Conservation (phyloP, 2,888 invertebrate species). For the Andrena chrysosceles region DNA sequence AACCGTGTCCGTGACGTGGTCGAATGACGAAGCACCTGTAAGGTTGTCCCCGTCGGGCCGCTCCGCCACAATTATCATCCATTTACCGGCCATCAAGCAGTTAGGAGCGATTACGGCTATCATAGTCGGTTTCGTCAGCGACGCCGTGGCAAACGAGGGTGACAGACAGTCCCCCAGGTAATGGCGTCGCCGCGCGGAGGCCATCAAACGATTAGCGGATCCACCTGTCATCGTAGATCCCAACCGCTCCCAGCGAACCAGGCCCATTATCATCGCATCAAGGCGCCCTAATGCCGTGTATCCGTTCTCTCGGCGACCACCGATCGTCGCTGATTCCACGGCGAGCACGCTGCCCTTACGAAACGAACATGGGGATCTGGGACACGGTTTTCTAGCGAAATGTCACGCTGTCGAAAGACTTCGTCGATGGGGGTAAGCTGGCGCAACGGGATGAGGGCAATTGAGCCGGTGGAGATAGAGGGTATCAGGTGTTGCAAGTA, state of each 20-base stretch:
- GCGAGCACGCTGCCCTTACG: conserved; percentile 48
- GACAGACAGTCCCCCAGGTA: conserved; percentile 69
- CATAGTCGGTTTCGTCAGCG: conserved; percentile 80
- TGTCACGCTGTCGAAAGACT: conserved; percentile 43
- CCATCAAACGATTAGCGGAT: conserved; percentile 81
- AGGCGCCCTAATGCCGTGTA: conserved; percentile 77
- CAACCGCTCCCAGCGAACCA: conserved; percentile 77
- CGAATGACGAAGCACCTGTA: conserved; percentile 73
- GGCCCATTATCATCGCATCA: conserved; percentile 80
- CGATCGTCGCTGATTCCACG: conserved; percentile 49
- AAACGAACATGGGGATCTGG: conserved; percentile 46
- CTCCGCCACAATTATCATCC: conserved; percentile 81
- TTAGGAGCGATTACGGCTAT: conserved; percentile 82
- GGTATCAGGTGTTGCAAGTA: not conserved
- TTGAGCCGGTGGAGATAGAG: not conserved
- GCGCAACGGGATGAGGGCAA: conserved; percentile 15
- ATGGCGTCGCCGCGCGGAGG: conserved; percentile 64
- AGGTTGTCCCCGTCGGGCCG: conserved; percentile 48
- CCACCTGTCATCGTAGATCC: conserved; percentile 82
- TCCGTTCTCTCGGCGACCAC: conserved; percentile 69
- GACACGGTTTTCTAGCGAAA: conserved; percentile 55
- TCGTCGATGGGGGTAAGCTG: not conserved
- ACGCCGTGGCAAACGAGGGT: conserved; percentile 63
- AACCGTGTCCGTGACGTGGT: conserved; percentile 31
- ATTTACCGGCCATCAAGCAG: conserved; percentile 83